Conservation (phyloP, 2,888 invertebrate genomes). For the Drosophila limbata region DNA sequence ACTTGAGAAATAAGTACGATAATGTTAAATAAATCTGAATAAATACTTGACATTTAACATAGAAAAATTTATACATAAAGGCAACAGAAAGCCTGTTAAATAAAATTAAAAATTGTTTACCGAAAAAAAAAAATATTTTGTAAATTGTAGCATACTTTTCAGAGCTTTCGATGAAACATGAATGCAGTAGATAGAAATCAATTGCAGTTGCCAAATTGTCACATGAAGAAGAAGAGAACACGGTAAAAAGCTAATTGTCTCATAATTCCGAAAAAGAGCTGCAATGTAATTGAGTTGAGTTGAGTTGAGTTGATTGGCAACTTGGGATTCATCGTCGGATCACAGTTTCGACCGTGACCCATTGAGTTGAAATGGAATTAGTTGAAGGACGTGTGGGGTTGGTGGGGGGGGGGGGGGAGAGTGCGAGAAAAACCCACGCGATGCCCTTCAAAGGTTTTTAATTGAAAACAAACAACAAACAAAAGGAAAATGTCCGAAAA, state of each 20-base stretch:
- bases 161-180: not conserved
- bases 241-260: slow-evolving; percentile 54
- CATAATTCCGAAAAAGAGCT: slow-evolving; percentile 45
- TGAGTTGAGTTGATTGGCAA: slow-evolving; percentile 44
- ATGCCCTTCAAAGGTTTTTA: slow-evolving; percentile 53
- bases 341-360: slow-evolving; percentile 16
- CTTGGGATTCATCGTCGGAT: slow-evolving; percentile 52
- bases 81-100: too few relatives aligned
- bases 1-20: too few relatives aligned
- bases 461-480: slow-evolving; percentile 74
- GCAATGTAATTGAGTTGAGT: slow-evolving; percentile 42
- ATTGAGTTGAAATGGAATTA: slow-evolving; percentile 29
- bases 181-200: too few relatives aligned
- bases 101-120: too few relatives aligned
- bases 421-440: not conserved
- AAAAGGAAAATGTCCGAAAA: slow-evolving; percentile 12
- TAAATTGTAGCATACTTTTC: not conserved
- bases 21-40: too few relatives aligned
- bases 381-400: not conserved
- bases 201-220: too few relatives aligned
- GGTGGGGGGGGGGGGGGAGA: too few relatives aligned
- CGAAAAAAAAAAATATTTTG: too few relatives aligned
- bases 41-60: too few relatives aligned
- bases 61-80: too few relatives aligned
- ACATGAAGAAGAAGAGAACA: too few relatives aligned